Percentiles rank a stretch among this genome's conserved stretches.
phyloP scores from a whole-genome alignment of 2,888 invertebrate genomes.

The Lasioglossum zephyrum region DNA sequence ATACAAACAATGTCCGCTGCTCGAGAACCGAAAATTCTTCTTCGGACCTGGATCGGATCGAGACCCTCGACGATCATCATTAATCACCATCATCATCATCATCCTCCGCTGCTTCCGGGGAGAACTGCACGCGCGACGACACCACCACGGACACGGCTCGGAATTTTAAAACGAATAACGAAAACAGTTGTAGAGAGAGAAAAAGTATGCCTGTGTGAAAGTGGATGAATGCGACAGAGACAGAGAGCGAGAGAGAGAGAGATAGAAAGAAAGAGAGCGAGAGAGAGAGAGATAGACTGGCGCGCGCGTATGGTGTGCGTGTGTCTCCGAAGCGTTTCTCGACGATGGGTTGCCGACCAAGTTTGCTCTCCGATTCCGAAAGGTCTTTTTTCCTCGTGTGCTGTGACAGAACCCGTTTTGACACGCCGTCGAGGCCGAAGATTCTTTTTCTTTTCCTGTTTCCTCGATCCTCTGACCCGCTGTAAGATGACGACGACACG shows the following conservation, averaged over 20 bases:
- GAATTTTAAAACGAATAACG: slow-evolving; percentile 6
- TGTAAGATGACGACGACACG: neutral
- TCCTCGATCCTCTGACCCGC: neutral
- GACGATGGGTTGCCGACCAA: neutral
- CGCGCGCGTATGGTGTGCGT: slow-evolving; percentile 17
- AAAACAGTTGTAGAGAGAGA: slow-evolving; percentile 7
- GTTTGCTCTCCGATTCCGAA: neutral
- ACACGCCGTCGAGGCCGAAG: slow-evolving; percentile 42
- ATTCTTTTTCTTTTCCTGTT: slow-evolving; percentile 21
- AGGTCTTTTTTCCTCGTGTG: slow-evolving; percentile 28
- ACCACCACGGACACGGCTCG: neutral
- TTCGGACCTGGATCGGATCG: slow-evolving; percentile 2
- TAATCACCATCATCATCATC: neutral
- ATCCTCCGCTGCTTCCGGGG: slow-evolving; percentile 10
- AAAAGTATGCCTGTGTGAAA: neutral
- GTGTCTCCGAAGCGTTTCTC: slow-evolving; percentile 9
- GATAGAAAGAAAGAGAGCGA: neutral
- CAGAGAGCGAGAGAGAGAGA: neutral
- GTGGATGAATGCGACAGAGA: neutral
- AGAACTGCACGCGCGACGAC: slow-evolving; percentile 14
- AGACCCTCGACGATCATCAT: neutral
- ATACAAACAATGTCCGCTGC: neutral
- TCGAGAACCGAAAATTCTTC: slow-evolving; percentile 6
- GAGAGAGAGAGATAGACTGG: neutral
- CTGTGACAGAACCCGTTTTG: slow-evolving; percentile 27